A percentile compares a stretch with the other conserved stretches of the same genome.
phyloP scores from a whole-genome alignment of 2,113 vertebrate genomes.

The Laticauda laticaudata region DNA sequence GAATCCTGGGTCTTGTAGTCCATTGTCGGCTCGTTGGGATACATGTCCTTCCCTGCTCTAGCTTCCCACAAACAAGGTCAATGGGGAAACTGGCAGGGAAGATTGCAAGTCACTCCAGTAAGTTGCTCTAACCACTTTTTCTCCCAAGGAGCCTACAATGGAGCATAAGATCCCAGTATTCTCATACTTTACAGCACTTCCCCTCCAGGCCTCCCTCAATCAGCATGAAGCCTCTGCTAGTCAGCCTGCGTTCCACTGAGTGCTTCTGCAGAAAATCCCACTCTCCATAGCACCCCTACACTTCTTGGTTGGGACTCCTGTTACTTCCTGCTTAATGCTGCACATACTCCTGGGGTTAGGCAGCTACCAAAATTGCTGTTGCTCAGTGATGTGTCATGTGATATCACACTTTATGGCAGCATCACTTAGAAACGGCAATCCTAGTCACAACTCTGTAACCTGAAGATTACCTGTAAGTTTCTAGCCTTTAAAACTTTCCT shows the following conservation, averaged over 20 bases:
- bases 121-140: background rate
- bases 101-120: background rate
- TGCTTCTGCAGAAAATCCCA: background rate
- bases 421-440: background rate
- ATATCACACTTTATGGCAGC: background rate
- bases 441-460: background rate
- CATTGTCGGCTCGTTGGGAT: too few species aligned
- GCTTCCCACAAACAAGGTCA: background rate
- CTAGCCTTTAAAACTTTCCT: background rate
- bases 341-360: background rate
- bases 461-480: background rate
- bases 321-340: background rate
- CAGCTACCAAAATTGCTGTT: background rate
- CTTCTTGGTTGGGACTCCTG: background rate
- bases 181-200: background rate
- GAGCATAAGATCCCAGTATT: background rate
- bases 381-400: background rate
- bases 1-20: too few species aligned
- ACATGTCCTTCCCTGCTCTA: background rate
- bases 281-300: too few species aligned
- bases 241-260: background rate
- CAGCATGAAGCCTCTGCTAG: background rate
- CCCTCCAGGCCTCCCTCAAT: background rate
- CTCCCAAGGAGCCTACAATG: background rate
- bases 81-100: background rate